Base-by-base conservation (phyloP, 2,797 vertebrate genomes). In the Pempheris klunzingeri region DNA sequence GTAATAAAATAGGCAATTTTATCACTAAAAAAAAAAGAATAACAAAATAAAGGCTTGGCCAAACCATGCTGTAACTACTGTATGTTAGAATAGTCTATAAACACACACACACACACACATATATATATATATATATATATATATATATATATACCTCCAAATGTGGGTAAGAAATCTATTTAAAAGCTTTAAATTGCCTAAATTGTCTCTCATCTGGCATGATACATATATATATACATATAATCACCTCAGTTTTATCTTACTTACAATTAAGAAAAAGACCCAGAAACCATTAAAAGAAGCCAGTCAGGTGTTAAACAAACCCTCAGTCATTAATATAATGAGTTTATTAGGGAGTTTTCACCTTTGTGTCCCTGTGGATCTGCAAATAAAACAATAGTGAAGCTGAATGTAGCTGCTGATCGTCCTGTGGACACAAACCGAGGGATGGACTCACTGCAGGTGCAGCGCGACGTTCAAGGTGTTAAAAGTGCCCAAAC, bases 221-320 rank as follows among this genome's bases (percentile, higher is more conserved):
- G 1, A 36, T 5, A 54, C 69, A 46, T n/a, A n/a, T n/a, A n/a
- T n/a, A n/a, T n/a, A n/a, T n/a, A n/a, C n/a, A n/a, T n/a, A n/a
- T n/a, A n/a, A n/a, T n/a, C n/a, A 18, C 9, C 20, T 58, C 34
- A 1, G 3, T 54, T 83, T 76, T 58, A 81, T 81, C 52, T 68
- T 55, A 76, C 43, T 76, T 60, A 69, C 52, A 73, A 53, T 67
- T n/a, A n/a, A 28, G 17, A 66, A 62, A 62, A 72, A 49, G 15
- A 54, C 11, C 20, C 26, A 64, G 74, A 70, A 76, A 70, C 7
- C 41, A 38, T 55, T 22, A 61, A n/a, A n/a, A n/a, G n/a, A n/a
- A 43, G 71, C 41, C 46, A 77, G 15, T 14, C n/a, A 49, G 34
- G 38, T 67, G 62, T 53, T 32, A 69, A 71, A 86, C 54, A 55